Evolutionary conservation across 1,140 invertebrate species (phyloP).

Genomic region (Diploscapter pachys): DNA sequence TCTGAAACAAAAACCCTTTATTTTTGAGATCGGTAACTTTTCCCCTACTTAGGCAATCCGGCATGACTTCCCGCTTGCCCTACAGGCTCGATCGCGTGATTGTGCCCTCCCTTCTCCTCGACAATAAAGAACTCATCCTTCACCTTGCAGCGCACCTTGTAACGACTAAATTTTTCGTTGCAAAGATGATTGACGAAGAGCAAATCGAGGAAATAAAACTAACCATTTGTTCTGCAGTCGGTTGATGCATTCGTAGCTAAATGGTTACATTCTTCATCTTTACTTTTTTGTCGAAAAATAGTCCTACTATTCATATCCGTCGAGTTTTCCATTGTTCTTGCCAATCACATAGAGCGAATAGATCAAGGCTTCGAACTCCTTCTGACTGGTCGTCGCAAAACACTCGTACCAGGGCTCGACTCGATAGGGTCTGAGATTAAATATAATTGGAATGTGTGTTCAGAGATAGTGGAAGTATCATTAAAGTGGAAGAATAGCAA

Average conservation of each 20-base stretch:
- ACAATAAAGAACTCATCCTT: slow-evolving; percentile 24
- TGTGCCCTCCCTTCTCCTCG: slow-evolving; percentile 31
- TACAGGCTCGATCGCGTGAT: slow-evolving; percentile 29
- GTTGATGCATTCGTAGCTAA: slow-evolving; percentile 25
- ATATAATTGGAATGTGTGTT: no score
- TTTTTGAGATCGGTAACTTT: no score
- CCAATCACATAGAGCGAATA: slow-evolving; percentile 23
- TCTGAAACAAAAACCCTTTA: neutral
- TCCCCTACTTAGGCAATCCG: slow-evolving; percentile 19
- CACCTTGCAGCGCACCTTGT: slow-evolving; percentile 24
- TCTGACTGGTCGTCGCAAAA: slow-evolving; percentile 11
- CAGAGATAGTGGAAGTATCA: no score
- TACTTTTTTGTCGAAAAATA: neutral
- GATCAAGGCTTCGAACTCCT: slow-evolving; percentile 25
- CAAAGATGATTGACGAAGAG: no score
- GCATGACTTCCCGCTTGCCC: slow-evolving; percentile 29
- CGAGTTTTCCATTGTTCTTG: slow-evolving; percentile 20
- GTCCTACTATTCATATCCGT: slow-evolving; percentile 20
- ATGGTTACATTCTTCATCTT: neutral
- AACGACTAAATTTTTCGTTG: neutral
- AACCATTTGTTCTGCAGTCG: slow-evolving; percentile 26
- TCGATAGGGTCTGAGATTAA: neutral
- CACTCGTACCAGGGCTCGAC: slow-evolving; percentile 22
- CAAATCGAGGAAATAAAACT: no score
- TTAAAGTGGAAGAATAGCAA: no score